Evolutionary conservation across 2,797 vertebrate genomes (phyloP), one percentile per base, ranked within the genome.

Genomic region (Lophius americanus): DNA sequence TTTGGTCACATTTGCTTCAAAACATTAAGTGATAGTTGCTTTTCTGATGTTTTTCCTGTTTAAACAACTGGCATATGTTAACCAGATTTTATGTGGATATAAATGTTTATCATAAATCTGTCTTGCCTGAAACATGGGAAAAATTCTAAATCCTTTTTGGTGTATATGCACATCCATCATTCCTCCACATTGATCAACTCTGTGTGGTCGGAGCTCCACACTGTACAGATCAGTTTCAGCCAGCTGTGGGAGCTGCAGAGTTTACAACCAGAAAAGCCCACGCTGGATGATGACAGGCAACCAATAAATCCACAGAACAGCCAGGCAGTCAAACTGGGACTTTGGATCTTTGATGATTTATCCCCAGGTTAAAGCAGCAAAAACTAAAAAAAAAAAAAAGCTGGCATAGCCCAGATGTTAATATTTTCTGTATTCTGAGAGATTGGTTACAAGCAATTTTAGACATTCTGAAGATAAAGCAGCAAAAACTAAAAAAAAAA

Each of bases 191-290:
- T 10, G 3, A 51, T 11, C 32, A 48, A 7, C 13, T 13, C 53
- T 6, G 39, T 64, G 43, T 55, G 52, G 5, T 46, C 49, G 63
- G 36, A 35, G 51, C 50, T 62, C 37, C 54, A 70, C 37, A 2
- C 42, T 55, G 49, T 3, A 12, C 49, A 70, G 38, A 70, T 44
- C 13, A 41, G 42, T 23, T 41, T 9, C 52, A 37, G 58, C 33
- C 13, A 74, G 67, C 44, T 75, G 51, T 14, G 32, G 32, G 35
- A 50, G 55, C 9, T 51, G 49, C 44, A 64, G 6, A 64, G 54
- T 44, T 76, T 41, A 58, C 55, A 37, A 61, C 42, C 43, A 56
- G 35, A 35, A 10, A 46, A 68, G n/a, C 59, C 51, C 38, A 43
- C 2, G 0, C 44, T 44, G 52, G 39, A 51, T 41, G 38, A n/a